Base-by-base conservation (phyloP, 2,888 invertebrate species). In the Eudemis profundana region DNA sequence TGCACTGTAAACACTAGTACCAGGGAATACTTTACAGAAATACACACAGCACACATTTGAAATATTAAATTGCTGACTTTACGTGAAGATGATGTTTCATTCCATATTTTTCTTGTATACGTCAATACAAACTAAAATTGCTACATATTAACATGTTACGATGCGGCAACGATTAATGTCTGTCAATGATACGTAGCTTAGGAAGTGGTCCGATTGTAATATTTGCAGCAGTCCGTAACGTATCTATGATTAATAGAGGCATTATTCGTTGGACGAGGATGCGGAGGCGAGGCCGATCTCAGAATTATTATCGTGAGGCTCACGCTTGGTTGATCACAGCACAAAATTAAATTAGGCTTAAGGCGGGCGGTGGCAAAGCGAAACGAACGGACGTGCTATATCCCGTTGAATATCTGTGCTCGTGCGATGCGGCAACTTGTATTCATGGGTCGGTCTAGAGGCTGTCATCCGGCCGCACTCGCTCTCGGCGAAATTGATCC, bases 271-370 rank as follows among this genome's bases (percentile, higher is more conserved):
- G 75, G 82, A 77, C 79, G 77, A 78, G 74, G 74, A 72, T 76
- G 71, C 74, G 75, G 73, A 71, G 75, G 72, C 70, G 71, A 72
- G 71, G 69, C 78, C 77, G 78, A 87, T 87, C 87, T 89, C 75
- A 77, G 78, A 81, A 81, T 84, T 85, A 87, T 86, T 90, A 88
- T 87, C 86, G 84, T 79, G 79, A 78, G 74, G 76, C 78, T 86
- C 75, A 83, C 84, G 85, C 81, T 84, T 77, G 81, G 83, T 75
- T 85, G 89, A 81, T 84, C 87, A 84, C 79, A 81, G 82, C 77
- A 81, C 84, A 84, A 87, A 87, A 90, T 90, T 90, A 88, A 89
- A 89, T 89, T 86, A 85, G 84, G 78, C 83, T 76, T 78, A 78
- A 83, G 80, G 76, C 77, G 75, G 72, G 71, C 69, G 73, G 71